Percentiles rank a stretch among this genome's conserved stretches.
Evolutionary conservation across 2,113 vertebrate genomes (phyloP).

Genomic region (Cololabis saira): DNA sequence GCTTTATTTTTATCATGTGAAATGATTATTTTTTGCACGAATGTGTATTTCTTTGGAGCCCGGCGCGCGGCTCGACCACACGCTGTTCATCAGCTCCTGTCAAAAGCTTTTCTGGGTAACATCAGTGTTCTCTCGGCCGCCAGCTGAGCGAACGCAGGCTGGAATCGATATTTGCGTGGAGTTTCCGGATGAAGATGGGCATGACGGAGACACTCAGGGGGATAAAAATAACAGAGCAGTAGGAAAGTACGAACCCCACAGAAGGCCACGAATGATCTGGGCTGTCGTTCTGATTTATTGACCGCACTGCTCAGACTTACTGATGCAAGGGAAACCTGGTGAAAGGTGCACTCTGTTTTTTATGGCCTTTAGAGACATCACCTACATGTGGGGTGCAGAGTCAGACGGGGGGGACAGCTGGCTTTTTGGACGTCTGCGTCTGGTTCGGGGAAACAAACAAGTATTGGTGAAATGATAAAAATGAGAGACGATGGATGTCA

Average conservation of each 20-base stretch:
- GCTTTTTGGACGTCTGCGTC: slow-evolving; percentile 29
- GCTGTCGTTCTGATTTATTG: slow-evolving; percentile 68
- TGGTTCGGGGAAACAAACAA: slow-evolving; percentile 26
- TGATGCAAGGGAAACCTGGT: slow-evolving; percentile 34
- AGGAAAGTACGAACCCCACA: slow-evolving; percentile 44
- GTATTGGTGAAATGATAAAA: slow-evolving; percentile 2
- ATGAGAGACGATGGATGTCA: not conserved
- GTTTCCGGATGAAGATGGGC: slow-evolving; percentile 59
- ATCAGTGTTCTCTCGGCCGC: slow-evolving; percentile 35
- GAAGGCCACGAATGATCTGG: slow-evolving; percentile 54
- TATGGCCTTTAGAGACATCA: slow-evolving; percentile 61
- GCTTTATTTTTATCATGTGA: slow-evolving; percentile 6
- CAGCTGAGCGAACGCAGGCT: slow-evolving; percentile 55
- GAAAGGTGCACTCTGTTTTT: slow-evolving; percentile 52
- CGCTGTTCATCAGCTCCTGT: slow-evolving; percentile 35
- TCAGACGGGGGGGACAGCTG: slow-evolving; percentile 32
- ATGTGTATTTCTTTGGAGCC: not conserved
- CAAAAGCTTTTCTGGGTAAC: slow-evolving; percentile 37
- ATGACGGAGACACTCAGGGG: slow-evolving; percentile 42
- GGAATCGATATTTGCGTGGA: slow-evolving; percentile 65
- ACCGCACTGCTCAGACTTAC: slow-evolving; percentile 28
- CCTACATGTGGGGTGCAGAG: slow-evolving; percentile 33
- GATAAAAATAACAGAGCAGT: slow-evolving; percentile 50
- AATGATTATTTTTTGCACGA: slow-evolving; percentile 7
- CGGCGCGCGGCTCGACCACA: not conserved